A percentile compares a stretch with the other conserved stretches of the same genome.
Conservation (phyloP, 2,888 invertebrate species). For the Leptinotarsa tumamoca region DNA sequence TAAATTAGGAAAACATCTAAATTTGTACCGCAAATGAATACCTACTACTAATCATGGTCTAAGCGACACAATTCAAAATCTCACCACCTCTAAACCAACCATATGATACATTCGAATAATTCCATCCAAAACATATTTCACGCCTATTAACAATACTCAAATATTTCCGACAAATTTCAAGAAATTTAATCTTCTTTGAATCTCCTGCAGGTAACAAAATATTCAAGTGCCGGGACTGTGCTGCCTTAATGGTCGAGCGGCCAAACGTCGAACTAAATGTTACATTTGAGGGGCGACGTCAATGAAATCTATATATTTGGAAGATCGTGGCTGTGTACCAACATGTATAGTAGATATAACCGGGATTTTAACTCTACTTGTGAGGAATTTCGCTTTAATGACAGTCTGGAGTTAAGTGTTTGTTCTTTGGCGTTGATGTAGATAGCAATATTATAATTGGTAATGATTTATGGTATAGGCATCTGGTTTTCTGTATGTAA, state of each 20-base stretch:
- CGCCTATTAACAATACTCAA: neutral
- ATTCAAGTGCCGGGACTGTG: conserved; percentile 39
- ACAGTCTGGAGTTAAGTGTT: neutral
- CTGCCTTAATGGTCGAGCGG: conserved; percentile 48
- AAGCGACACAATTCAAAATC: too few relatives aligned
- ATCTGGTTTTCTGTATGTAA: too few relatives aligned
- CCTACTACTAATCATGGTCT: too few relatives aligned
- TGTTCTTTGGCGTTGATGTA: too few relatives aligned
- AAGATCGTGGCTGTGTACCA: conserved; percentile 46
- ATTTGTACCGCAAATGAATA: too few relatives aligned
- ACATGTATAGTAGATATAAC: conserved; percentile 28
- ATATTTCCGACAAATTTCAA: neutral
- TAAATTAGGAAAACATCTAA: too few relatives aligned
- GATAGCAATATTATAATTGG: too few relatives aligned
- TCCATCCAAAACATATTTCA: neutral
- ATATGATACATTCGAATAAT: too few relatives aligned
- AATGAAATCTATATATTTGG: conserved; percentile 18
- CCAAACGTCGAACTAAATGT: conserved; percentile 48
- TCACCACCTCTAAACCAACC: too few relatives aligned
- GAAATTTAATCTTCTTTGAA: neutral
- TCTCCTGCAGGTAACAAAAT: conserved; percentile 9
- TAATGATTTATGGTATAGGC: too few relatives aligned
- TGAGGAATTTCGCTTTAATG: neutral
- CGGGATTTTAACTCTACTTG: neutral
- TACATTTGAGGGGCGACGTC: conserved; percentile 28